Base-by-base conservation (phyloP, 2,797 vertebrate species). In the Triplophysa yarkandensis region DNA sequence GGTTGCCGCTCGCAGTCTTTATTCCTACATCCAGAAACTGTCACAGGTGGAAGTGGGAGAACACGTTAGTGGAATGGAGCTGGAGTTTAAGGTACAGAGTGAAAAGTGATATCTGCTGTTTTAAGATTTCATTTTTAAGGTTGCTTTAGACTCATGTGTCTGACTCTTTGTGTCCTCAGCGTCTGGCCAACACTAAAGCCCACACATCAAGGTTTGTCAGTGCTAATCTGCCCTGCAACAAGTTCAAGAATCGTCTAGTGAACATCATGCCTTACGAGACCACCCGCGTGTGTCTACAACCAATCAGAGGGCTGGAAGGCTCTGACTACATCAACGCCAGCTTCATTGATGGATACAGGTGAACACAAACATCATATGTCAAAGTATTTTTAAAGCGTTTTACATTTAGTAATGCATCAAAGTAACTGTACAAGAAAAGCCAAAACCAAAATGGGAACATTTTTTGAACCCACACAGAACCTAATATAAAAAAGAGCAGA, bases 241-340 rank as follows among this genome's bases (percentile, higher is more conserved):
- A 99, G 84, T 99, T 99, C 90, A 98, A 98, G 91, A 99, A 98
- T 83, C 94, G 97, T 83, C 93, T 99, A 68, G 97, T 99, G 48
- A 99, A 99, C 91, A 97, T 98, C 88, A 98, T 99, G 97, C 97
- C 97, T 4, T 99, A 98, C 0, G 97, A 99, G 89, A 96, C 93
- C 80, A 98, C 97, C 0, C 93, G 97, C 0, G 97, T 98, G 77
- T 98, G 96, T 81, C 94, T 99, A 17, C 97, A 98, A 92, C 97
- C 97, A 85, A 98, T 99, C 91, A 90, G 97, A 6, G 97, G 97
- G 1, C 93, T 98, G 63, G 97, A 99, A 69, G 96, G 97, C 23
- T 99, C 97, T 0, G 97, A 98, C 89, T 99, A 98, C 87, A 94
- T 99, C 90, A 98, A 98, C 0, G 93, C 95, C 90, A 97, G 96